A percentile compares a stretch with the other conserved stretches of the same genome.
phyloP scores from a whole-genome alignment of 2,113 vertebrate genomes.

The Illadopsis cleaveri region DNA sequence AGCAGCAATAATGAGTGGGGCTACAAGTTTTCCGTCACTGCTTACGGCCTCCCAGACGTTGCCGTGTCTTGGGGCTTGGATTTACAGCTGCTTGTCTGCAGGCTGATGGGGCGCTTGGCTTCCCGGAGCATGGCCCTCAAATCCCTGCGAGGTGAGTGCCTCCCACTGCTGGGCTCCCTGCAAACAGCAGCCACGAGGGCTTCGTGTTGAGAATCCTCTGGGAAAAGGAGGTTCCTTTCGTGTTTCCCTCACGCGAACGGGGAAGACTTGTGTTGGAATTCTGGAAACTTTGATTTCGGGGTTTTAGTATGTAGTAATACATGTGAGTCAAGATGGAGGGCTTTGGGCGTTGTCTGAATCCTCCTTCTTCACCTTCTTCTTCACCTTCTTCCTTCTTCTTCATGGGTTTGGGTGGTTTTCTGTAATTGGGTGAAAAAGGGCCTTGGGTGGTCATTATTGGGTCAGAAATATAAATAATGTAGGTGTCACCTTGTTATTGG shows the following conservation, averaged over 20 bases:
- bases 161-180: rapidly evolving
- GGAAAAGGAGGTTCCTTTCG: neutral
- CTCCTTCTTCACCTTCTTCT: neutral
- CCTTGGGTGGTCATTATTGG: neutral
- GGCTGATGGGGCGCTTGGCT: slow-evolving; percentile 93
- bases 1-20: slow-evolving; percentile 99
- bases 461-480: neutral
- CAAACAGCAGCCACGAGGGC: rapidly evolving
- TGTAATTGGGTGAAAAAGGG: neutral
- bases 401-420: neutral
- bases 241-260: rapidly evolving
- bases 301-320: neutral
- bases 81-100: slow-evolving; percentile 90
- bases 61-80: slow-evolving; percentile 95
- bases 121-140: slow-evolving; percentile 89
- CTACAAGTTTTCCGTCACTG: slow-evolving; percentile 93
- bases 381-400: neutral
- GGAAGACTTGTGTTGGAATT: neutral
- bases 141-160: slow-evolving; percentile 79
- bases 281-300: neutral
- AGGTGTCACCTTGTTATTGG: neutral
- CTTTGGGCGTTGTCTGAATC: neutral
- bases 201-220: rapidly evolving
- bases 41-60: slow-evolving; percentile 90
- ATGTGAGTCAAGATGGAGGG: neutral